These are phyloP conservation scores for Apis mellifera DNA, from an alignment of 1,140 invertebrate species.

Conservation along the genomic window DNA sequence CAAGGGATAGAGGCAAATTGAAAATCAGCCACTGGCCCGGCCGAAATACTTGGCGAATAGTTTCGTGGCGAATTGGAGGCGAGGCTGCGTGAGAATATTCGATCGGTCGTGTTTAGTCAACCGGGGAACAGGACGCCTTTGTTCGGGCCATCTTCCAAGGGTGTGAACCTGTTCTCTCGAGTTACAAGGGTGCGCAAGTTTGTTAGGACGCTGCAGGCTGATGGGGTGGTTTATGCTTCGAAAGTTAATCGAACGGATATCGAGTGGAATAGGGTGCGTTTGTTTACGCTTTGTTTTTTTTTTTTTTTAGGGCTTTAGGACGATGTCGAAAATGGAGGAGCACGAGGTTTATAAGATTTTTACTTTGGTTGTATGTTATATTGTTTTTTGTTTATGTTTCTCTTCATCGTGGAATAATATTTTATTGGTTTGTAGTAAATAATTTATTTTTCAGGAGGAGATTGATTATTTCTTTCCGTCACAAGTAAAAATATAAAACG, in stretches of 20 bases:
- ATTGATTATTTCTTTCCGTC: no score
- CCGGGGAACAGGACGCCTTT: neutral
- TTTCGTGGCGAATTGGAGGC: conserved; percentile 23
- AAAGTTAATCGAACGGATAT: neutral
- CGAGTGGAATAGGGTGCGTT: neutral
- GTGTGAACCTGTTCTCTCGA: neutral
- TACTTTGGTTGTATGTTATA: neutral
- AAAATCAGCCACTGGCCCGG: conserved; percentile 57
- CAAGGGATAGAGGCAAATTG: conserved; percentile 44
- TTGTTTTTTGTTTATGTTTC: neutral
- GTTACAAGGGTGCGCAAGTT: neutral
- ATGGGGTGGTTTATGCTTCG: neutral
- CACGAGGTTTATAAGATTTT: neutral
- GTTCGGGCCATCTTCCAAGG: neutral
- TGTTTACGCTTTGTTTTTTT: neutral
- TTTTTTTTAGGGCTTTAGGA: neutral
- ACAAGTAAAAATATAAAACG: no score
- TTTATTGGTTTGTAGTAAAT: no score
- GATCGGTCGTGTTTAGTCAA: conserved; percentile 30
- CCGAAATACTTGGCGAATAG: conserved; percentile 49
- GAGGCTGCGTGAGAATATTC: conserved; percentile 21
- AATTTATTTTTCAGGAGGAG: no score
- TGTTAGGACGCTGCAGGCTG: neutral
- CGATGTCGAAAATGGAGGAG: neutral
- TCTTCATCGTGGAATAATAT: no score